Evolutionary conservation across 2,797 vertebrate genomes (phyloP).

Genomic region (Prionace glauca): DNA sequence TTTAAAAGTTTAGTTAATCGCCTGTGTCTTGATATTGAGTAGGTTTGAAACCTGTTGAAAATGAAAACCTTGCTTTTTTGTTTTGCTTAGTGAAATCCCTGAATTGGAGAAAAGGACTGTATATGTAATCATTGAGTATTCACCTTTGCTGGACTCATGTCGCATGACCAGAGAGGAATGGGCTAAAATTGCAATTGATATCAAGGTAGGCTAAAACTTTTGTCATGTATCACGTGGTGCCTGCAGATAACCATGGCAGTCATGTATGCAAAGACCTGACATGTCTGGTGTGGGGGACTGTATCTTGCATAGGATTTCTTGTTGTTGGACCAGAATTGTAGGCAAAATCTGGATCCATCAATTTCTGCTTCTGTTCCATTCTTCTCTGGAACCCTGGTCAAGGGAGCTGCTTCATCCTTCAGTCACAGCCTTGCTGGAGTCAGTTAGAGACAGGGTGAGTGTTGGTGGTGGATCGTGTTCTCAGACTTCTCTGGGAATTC

Average conservation of each 20-base stretch:
- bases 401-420: no score
- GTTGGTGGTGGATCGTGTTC: no score
- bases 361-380: background rate
- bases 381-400: background rate
- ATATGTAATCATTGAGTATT: constrained; percentile 78
- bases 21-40: background rate
- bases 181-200: constrained; percentile 75
- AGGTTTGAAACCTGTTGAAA: background rate
- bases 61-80: background rate
- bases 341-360: background rate
- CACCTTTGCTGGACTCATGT: constrained; percentile 82
- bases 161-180: constrained; percentile 92
- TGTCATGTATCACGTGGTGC: background rate
- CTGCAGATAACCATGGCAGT: background rate
- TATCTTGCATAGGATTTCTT: background rate
- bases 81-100: constrained; percentile 40
- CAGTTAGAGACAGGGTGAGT: no score
- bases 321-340: background rate
- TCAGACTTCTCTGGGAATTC: no score
- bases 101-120: constrained; percentile 75
- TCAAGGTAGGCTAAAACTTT: constrained; percentile 54
- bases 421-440: no score
- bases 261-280: background rate
- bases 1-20: background rate
- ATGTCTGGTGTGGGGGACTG: background rate